phyloP scores from a whole-genome alignment of 2,888 invertebrate genomes.

The Thereva unica region DNA sequence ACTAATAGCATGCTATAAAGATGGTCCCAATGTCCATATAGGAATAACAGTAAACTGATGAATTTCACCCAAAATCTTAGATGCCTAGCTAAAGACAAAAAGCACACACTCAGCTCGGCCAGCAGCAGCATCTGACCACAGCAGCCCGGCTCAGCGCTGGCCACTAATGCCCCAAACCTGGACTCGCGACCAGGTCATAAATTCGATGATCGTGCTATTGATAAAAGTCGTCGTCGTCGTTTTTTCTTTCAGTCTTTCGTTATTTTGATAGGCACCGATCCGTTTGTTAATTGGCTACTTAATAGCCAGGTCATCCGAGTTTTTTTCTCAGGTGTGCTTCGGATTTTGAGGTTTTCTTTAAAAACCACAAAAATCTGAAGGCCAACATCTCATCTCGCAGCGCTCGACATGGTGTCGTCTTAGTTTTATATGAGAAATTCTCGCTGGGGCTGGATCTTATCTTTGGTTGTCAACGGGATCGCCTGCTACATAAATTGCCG shows the following conservation, averaged over 20 bases:
- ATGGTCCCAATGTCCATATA: not conserved
- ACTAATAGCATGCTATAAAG: conserved; percentile 23
- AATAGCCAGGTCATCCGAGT: conserved; percentile 33
- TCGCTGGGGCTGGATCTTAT: conserved; percentile 21
- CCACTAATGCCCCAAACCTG: conserved; percentile 18
- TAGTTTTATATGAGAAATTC: conserved; percentile 24
- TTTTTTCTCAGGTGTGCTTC: not conserved
- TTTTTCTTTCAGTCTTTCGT: not conserved
- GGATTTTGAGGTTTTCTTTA: conserved; percentile 6
- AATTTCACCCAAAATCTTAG: conserved; percentile 33
- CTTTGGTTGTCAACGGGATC: conserved; percentile 25
- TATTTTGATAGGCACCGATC: conserved; percentile 21
- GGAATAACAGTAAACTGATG: conserved; percentile 37
- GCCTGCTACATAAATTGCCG: conserved; percentile 29
- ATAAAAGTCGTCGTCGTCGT: conserved; percentile 37
- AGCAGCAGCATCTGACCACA: not conserved
- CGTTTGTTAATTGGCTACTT: conserved; percentile 40
- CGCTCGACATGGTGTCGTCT: conserved; percentile 16
- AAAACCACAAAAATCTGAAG: conserved; percentile 32
- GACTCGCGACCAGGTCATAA: conserved; percentile 41
- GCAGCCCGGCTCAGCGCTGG: no score
- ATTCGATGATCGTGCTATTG: conserved; percentile 41
- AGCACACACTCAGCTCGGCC: conserved; percentile 6
- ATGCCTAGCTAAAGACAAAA: not conserved
- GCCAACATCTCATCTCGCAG: conserved; percentile 29